Base-by-base conservation (phyloP, 2,797 vertebrate species). In the Microctenopoma lineatum region DNA sequence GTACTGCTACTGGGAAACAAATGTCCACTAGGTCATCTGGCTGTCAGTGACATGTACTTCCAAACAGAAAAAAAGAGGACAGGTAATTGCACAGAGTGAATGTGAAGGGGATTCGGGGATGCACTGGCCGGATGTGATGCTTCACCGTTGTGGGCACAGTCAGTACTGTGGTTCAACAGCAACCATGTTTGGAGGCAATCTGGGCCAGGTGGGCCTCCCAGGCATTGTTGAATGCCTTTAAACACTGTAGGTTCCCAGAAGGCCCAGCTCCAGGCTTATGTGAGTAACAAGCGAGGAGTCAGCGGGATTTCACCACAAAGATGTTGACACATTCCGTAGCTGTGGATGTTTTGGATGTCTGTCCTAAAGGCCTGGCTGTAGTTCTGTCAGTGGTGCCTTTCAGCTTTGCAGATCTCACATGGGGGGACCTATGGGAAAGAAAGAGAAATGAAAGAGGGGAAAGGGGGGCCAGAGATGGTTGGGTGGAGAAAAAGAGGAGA, bases 1-100 rank as follows among this genome's bases (percentile, higher is more conserved):
- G 89, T 88, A 93, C 75, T 79, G 90, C 88, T 93, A 92, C 83
- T 87, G 77, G 87, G 85, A 90, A 92, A 90, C 79, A 79, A 83
- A 85, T 77, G 80, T 88, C 81, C 78, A 89, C 89, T 89, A 83
- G 83, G 86, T 89, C 88, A 92, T 92, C 77, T 89, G 89, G 76
- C 75, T 79, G 72, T 76, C 70, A 69, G 79, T 54, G 86, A 77
- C 80, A 85, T 78, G 80, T 66, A 92, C 80, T 86, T 91, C 85
- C 85, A 84, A 84, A 80, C 69, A 87, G 59, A 59, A 70, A 84
- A 81, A 80, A 89, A 84, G 60, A 79, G 51, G 78, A 50, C 57
- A 68, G 60, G 63, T 14, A 60, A 53, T 59, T 64, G 68, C 59
- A 70, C 73, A 21, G 53, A 73, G 59, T 47, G 60, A 59, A 59